phyloP scores from a whole-genome alignment of 1,140 invertebrate genomes.

The Ceratosolen fusciceps region DNA sequence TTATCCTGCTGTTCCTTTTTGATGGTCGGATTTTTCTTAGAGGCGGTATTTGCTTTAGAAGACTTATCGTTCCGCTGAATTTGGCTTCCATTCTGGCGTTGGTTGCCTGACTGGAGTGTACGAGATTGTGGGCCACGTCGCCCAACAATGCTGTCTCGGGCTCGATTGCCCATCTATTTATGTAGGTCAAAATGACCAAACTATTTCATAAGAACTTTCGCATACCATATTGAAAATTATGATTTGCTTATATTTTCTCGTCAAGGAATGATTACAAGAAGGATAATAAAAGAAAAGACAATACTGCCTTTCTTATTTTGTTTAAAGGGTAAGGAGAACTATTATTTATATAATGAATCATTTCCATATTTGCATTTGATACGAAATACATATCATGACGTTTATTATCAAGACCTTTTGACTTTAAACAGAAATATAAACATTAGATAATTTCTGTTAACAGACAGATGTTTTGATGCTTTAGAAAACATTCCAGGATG shows the following conservation, averaged over 20 bases:
- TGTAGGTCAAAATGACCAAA: constrained; percentile 68
- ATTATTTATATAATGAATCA: constrained; percentile 31
- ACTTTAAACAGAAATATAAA: constrained; percentile 38
- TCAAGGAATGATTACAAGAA: constrained; percentile 32
- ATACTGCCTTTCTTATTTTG: constrained; percentile 31
- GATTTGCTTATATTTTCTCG: constrained; percentile 24
- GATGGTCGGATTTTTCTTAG: constrained; percentile 71
- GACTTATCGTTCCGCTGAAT: constrained; percentile 72
- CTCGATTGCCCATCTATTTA: constrained; percentile 71
- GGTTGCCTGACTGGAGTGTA: constrained; percentile 69
- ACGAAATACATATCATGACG: constrained; percentile 34
- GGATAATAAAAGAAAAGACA: constrained; percentile 21
- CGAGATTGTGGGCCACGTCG: constrained; percentile 71
- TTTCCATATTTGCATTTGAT: constrained; percentile 24
- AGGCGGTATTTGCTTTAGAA: constrained; percentile 71
- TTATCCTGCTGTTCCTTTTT: constrained; percentile 72
- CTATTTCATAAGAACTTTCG: constrained; percentile 64
- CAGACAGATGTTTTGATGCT: constrained; percentile 26
- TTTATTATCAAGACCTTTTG: constrained; percentile 36
- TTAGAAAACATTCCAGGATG: constrained; percentile 18
- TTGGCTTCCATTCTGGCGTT: constrained; percentile 72
- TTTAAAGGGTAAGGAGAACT: constrained; percentile 21
- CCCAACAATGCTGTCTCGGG: constrained; percentile 70
- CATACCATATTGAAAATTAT: constrained; percentile 40
- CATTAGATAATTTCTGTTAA: constrained; percentile 27